Evolutionary conservation across 2,888 invertebrate species (phyloP), one percentile per base, ranked within the genome.

Genomic region (Andrena trimmerana): DNA sequence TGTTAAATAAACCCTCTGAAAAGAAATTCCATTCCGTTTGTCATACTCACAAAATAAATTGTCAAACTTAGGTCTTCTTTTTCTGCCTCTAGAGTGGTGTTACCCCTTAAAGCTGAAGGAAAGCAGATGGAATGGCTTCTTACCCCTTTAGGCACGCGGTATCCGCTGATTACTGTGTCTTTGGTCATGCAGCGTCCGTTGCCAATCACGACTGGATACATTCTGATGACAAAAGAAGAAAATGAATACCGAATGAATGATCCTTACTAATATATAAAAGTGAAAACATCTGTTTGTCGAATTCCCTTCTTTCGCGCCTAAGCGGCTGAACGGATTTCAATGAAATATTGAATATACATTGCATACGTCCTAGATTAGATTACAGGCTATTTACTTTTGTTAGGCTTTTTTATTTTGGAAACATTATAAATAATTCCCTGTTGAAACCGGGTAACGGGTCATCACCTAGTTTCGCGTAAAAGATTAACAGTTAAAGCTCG

Each of bases 121-220:
- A 10, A 27, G 10, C 4, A 57, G 4, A 57, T 24, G 94, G 1
- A 36, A 60, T 29, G 24, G 29, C 60, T 24, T 36, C 96, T 95
- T 95, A 97, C 97, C 78, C 97, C 97, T 94, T 96, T 96, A 0
- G 97, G 97, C 88, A 97, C 96, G 79, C 95, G 96, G 91, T 97
- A 97, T 13, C 97, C 97, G 83, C 96, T 95, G 68, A 97, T 96
- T 0, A 96, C 94, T 24, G 96, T 96, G 87, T 97, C 96, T 90
- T 95, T 96, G 52, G 96, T 96, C 63, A 96, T 95, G 83, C 97
- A 96, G 72, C 97, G 95, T 1, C 97, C 96, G 86, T 97, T 97
- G 20, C 97, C 97, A 70, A 97, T 96, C 0, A 97, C 97, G 24
- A 97, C 96, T 0, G 97, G 97, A 92, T 96, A 97, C 95, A 97